Base-by-base conservation (phyloP, 2,797 vertebrate genomes). In the Ctenochaetus hawaiiensis region DNA sequence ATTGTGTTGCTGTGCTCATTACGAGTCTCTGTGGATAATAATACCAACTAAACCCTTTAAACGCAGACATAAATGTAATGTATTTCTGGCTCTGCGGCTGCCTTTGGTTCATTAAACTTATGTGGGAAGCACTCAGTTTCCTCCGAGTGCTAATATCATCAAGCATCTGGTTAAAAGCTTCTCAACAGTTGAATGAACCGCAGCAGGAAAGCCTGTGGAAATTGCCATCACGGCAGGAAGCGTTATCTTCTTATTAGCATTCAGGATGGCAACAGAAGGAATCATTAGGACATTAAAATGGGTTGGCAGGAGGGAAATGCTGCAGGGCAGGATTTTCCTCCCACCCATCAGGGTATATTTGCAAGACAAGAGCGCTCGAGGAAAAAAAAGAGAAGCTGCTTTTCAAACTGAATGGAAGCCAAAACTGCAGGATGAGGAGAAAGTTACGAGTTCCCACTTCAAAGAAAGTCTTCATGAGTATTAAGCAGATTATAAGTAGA, bases 121-220 rank as follows among this genome's bases (percentile, higher is more conserved):
- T 80, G 78, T 77, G 85, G 82, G 72, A 22, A 62, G 83, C 71
- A 8, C 77, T 80, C 14, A 7, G 64, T 48, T 80, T 75, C 61
- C 81, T 77, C 71, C 30, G 63, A 78, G 82, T 30, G 49, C 56
- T 43, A 51, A 67, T 63, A 77, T 75, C 78, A 83, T 80, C 62
- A 71, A 83, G 83, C 78, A 78, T 86, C 74, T 86, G 87, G 69
- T 85, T 85, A 94, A 95, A 86, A 94, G 93, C 84, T 92, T 94
- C 48, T 94, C 94, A 0, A 89, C 94, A 67, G 94, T 57, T 71
- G 92, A 94, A 75, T 94, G 92, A 47, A 92, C 90, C 85, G 74
- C 34, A 93, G 91, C 16, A 89, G 90, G 37, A 90, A 93, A 43
- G 92, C 91, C 11, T 90, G 82, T 88, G 91, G 92, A 80, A 95